Evolutionary conservation across 2,888 invertebrate species (phyloP), one percentile per base, ranked within the genome.

Genomic region (Apodemia duryi): DNA sequence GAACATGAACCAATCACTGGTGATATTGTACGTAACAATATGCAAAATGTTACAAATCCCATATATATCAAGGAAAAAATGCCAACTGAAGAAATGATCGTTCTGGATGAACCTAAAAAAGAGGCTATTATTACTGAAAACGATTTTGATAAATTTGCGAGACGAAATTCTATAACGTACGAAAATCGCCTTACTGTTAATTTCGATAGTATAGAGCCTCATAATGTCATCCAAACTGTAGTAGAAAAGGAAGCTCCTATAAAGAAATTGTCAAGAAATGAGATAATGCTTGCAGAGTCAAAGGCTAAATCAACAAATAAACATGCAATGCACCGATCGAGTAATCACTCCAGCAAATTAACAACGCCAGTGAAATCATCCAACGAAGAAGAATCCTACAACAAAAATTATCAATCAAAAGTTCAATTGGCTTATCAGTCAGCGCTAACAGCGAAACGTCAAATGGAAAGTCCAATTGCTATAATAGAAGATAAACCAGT

Each of bases 401-500:
- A 74, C 62, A 88, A 85, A 77, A 84, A 83, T 69, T 82, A 85
- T 73, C 88, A 85, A 49, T 86, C 89, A 2, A 88, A 89, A 71
- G 76, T 91, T 64, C 87, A 90, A 77, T 80, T 83, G 64, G 91
- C 91, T 6, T 91, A 91, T 72, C 87, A 91, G 62, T 82, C 85
- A 6, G 87, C 84, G 38, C 71, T 90, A 63, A 88, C 87, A 28
- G 85, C 86, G 1, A 90, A 91, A 75, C 82, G 79, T 2, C 85
- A 86, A 68, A 78, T 80, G 66, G 85, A 88, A 70, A 77, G 78
- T 38, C 85, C 88, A 1, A 83, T 90, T 63, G 80, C 85, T 43
- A 86, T 90, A 6, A 84, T 91, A n/a, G 90, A 91, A 76, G 90
- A 91, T 68, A 88, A 88, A 72, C 91, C 91, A 28, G 91, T 91